Conservation (phyloP, 2,888 invertebrate species). For the Ashinkailepas kermadecensis region DNA sequence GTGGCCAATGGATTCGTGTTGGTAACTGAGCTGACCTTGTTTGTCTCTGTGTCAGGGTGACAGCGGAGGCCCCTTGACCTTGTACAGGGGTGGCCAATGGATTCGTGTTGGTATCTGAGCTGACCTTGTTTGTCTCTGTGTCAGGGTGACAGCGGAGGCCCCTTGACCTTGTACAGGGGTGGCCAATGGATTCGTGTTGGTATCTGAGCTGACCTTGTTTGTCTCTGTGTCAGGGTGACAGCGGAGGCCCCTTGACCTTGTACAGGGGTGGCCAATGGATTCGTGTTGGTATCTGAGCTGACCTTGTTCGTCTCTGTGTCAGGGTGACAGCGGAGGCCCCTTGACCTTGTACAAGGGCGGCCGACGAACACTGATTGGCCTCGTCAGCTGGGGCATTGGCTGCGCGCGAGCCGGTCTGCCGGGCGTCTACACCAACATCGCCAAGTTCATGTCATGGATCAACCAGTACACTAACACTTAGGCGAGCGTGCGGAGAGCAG, state of each 20-base stretch:
- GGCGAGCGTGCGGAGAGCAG: neutral
- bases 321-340: conserved; percentile 35
- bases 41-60: conserved; percentile 31
- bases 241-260: too few species aligned
- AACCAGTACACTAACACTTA: conserved; percentile 24
- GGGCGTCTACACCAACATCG: conserved; percentile 35
- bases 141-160: too few species aligned
- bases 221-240: too few species aligned
- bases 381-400: conserved; percentile 36
- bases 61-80: conserved; percentile 34
- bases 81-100: conserved; percentile 29
- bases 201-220: neutral
- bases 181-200: too few species aligned
- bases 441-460: conserved; percentile 33
- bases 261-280: too few species aligned
- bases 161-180: too few species aligned
- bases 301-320: neutral
- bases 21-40: too few species aligned
- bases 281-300: too few species aligned
- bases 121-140: too few species aligned
- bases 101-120: too few species aligned
- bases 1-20: conserved; percentile 23
- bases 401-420: conserved; percentile 34
- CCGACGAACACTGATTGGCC: conserved; percentile 33
- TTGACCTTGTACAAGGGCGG: conserved; percentile 32